Evolutionary conservation across 1,140 invertebrate species (phyloP).

Genomic region (Drosophila ambigua): DNA sequence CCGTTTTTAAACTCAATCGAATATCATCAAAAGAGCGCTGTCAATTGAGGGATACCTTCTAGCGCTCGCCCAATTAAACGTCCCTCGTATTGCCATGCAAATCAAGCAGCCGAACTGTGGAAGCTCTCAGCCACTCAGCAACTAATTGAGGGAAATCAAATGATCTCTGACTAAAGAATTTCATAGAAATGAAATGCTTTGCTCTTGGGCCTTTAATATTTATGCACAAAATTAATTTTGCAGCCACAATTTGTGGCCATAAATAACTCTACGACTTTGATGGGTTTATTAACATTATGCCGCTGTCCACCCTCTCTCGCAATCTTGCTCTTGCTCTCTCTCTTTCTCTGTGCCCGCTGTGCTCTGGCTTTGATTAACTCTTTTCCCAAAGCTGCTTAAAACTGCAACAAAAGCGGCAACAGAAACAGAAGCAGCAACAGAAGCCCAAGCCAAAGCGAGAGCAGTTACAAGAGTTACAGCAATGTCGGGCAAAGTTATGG

Average conservation of each 20-base stretch:
- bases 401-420: conserved; percentile 58
- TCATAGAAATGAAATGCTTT: neutral
- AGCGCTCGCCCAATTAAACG: too few relatives aligned
- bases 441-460: conserved; percentile 44
- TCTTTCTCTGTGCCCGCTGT: neutral
- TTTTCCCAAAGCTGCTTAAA: conserved; percentile 70
- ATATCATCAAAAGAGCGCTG: too few relatives aligned
- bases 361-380: conserved; percentile 66
- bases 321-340: too few relatives aligned
- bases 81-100: too few relatives aligned
- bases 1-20: conserved; percentile 4
- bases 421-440: neutral
- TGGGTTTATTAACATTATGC: conserved; percentile 45
- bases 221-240: conserved; percentile 4
- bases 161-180: too few relatives aligned
- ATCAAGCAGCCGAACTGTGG: too few relatives aligned
- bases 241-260: conserved; percentile 2
- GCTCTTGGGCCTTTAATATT: conserved; percentile 10
- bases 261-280: conserved; percentile 16
- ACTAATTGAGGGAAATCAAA: too few relatives aligned
- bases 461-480: conserved; percentile 47
- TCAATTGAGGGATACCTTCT: too few relatives aligned
- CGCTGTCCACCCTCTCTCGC: conserved; percentile 5
- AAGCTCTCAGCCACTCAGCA: too few relatives aligned
- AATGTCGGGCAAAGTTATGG: conserved; percentile 62